A percentile compares a stretch with the other conserved stretches of the same genome.
Evolutionary conservation across 2,113 vertebrate genomes (phyloP).

Genomic region (human): GRCh38 chr18:71211001-71211500

Average conservation of each 20-base stretch:
- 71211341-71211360: background rate
- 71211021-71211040: background rate
- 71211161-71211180: background rate
- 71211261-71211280: background rate
- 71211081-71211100: background rate
- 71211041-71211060: background rate
- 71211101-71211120: background rate
- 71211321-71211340: background rate
- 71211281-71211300: background rate
- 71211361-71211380: background rate
- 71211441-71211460: background rate
- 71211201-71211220: background rate
- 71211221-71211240: background rate
- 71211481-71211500: background rate
- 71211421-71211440: background rate
- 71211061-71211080: background rate
- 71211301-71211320: background rate
- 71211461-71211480: background rate
- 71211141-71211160: background rate
- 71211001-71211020: background rate
- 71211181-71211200: background rate
- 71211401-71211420: background rate
- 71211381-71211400: background rate
- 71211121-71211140: background rate
- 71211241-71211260: background rate